Base-by-base conservation (phyloP, 2,113 vertebrate species). In the Calidris pugnax region DNA sequence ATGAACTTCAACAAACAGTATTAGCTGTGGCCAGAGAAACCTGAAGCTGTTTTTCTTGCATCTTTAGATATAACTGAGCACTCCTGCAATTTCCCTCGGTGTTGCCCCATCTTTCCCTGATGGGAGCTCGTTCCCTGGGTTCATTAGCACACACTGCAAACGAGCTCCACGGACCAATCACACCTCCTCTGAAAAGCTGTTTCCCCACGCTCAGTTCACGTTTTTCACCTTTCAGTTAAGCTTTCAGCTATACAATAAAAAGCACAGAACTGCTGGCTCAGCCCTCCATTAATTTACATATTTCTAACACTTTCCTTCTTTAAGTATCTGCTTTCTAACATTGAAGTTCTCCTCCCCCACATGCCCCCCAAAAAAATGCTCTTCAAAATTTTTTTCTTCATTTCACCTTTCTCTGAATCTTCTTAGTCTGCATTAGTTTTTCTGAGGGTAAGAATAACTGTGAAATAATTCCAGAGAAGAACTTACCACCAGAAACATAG, bases 341-440 rank as follows among this genome's bases (percentile, higher is more conserved):
- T 4, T 12, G 26, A 23, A 55, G 14, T 13, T 69, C 48, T 32
- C 4, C 6, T 9, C 3, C 2, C 2, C 8, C 8, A 1, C 0
- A 23, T 14, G 3, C 60, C 26, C 10, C 8, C 5, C 19, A 4
- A 4, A 19, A 71, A 80, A 71, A 19, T 0, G 4, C 2, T 73
- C 62, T 53, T 79, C 16, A 39, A 24, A 63, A 30, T 26, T 6
- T 1, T 37, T 88, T 57, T 50, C 33, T 62, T 78, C 33, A 30
- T 55, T 62, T 80, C 13, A 4, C 63, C 23, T 16, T 66, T 69
- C 47, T 81, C 79, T 59, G 15, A 47, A 30, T 45, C 14, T 76
- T 53, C 39, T 55, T 32, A 50, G 7, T 11, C 60, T 66, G 64
- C 51, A 14, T 18, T 50, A 32, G 3, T 26, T 28, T 62, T 50